phyloP scores from a whole-genome alignment of 2,797 vertebrate genomes.

The Sebastes cheni region DNA sequence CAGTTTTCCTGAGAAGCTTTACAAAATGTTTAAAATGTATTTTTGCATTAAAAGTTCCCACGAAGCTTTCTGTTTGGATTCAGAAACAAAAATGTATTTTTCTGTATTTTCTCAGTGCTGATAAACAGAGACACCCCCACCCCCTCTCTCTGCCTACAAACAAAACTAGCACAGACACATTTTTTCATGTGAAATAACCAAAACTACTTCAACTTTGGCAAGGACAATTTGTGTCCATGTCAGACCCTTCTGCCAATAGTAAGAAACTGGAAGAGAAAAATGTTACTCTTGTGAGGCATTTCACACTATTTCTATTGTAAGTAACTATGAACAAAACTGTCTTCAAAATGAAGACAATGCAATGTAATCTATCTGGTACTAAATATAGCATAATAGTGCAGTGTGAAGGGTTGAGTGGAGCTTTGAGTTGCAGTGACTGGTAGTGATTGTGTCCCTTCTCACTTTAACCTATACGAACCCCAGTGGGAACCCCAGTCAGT shows the following conservation, averaged over 20 bases:
- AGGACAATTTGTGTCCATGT: not conserved
- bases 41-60: not conserved
- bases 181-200: not conserved
- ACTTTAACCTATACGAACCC: slow-evolving; percentile 4
- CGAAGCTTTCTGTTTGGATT: not conserved
- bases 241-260: not conserved
- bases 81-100: not conserved
- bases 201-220: not conserved
- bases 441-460: not conserved
- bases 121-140: too few relatives aligned
- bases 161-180: not conserved
- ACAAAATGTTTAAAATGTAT: not conserved
- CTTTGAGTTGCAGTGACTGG: not conserved
- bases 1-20: not conserved
- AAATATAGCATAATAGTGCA: not conserved
- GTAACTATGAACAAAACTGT: not conserved
- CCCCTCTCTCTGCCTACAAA: not conserved
- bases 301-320: not conserved
- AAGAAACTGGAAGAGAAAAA: not conserved
- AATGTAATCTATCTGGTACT: not conserved
- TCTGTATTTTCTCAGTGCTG: not conserved
- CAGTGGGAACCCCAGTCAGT: not conserved
- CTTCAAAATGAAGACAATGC: not conserved
- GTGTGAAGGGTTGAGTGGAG: not conserved
- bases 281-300: not conserved